phyloP scores from a whole-genome alignment of 2,888 invertebrate species.

The Eupsilia transversa region DNA sequence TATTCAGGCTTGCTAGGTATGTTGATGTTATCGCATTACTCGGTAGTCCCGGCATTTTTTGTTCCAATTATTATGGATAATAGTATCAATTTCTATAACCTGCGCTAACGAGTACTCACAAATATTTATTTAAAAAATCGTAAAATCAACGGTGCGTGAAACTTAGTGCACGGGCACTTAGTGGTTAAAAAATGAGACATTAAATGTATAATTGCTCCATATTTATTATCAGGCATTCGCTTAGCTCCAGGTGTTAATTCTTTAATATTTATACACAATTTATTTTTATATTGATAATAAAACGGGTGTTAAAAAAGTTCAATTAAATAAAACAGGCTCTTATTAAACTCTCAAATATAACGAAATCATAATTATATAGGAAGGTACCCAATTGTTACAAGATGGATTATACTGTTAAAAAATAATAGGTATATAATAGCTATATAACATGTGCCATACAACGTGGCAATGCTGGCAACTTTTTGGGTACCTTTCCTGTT shows the following conservation, averaged over 20 bases:
- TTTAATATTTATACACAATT: conserved; percentile 9
- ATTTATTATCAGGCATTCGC: conserved; percentile 13
- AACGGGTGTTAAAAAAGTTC: background rate
- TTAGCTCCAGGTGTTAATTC: conserved; percentile 36
- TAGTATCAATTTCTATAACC: conserved; percentile 12
- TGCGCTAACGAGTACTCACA: background rate
- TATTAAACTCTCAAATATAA: background rate
- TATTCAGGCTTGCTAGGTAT: background rate
- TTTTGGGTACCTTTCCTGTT: too few species aligned
- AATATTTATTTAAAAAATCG: conserved; percentile 26
- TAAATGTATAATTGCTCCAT: conserved; percentile 48
- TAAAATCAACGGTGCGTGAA: conserved; percentile 36
- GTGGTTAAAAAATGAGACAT: conserved; percentile 36
- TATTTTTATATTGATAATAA: conserved; percentile 13
- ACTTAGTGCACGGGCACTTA: conserved; percentile 36
- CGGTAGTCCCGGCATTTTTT: background rate
- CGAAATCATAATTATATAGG: background rate
- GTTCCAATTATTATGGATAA: background rate
- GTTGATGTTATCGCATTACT: background rate
- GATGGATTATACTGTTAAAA: too few species aligned
- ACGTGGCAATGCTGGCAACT: too few species aligned
- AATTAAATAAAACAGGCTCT: background rate
- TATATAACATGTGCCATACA: too few species aligned
- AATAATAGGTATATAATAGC: too few species aligned
- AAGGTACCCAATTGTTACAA: background rate